Base-by-base conservation (phyloP, 2,113 vertebrate genomes). In the Crotophaga sulcirostris region DNA sequence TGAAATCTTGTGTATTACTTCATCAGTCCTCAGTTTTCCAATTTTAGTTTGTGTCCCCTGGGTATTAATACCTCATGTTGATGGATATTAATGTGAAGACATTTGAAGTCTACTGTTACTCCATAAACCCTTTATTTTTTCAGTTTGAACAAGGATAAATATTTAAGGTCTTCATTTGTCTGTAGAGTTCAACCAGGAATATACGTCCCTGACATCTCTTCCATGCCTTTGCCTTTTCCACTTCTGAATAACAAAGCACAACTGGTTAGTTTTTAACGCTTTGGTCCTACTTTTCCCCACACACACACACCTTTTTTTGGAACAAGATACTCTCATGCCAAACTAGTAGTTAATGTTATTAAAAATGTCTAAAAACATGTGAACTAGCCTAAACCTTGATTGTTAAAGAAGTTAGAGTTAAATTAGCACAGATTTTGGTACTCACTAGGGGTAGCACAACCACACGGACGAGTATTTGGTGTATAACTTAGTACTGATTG, bases 151-250 rank as follows among this genome's bases (percentile, higher is more conserved):
- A 80, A 54, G 60, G n/a, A 42, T 84, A 72, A 89, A 64, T 76
- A 92, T 89, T 93, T 80, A 29, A 86, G 66, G 45, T 82, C 55
- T 72, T 92, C 92, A 45, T 90, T 66, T 92, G 54, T 56, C 26
- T 13, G 13, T 76, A 60, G 83, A 76, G 14, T n/a, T 73, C 16
- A 26, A 4, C 59, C 8, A 54, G n/a, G 18, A 79, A n/a, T 73
- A 24, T 60, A 21, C 31, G 12, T 45, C 12, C 13, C 34, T 60
- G 34, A 16, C 54, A 9, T 55, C 34, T 89, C 28, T 88, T 73
- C 20, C 20, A 29, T 72, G 31, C 13, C 26, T 86, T 64, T 68
- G 13, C n/a, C 25, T 62, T 24, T 68, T 87, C 42, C 16, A 11
- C 36, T 84, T 20, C 63, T 64, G 12, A 83, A 17, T 60, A 68